Evolutionary conservation across 2,113 vertebrate species (phyloP).

Genomic region (Grallaria varia): DNA sequence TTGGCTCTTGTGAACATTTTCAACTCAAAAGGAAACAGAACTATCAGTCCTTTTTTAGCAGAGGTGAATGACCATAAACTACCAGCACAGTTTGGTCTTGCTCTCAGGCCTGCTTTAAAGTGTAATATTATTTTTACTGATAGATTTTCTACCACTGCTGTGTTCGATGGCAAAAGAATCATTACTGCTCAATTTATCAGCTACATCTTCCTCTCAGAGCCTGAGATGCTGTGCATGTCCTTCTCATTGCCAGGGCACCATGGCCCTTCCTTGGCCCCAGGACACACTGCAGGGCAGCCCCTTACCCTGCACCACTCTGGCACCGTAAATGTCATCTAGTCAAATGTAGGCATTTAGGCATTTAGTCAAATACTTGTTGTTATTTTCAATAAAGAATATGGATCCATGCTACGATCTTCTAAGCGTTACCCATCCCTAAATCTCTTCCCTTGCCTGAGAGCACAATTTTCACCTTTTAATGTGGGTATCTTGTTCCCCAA

Average conservation of each 20-base stretch:
- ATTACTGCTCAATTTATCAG: neutral
- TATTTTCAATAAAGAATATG: neutral
- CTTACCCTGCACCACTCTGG: neutral
- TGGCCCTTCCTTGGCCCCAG: no score
- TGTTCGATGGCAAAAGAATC: neutral
- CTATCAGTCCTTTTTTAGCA: neutral
- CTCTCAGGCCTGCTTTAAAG: neutral
- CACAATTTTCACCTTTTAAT: neutral
- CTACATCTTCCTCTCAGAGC: neutral
- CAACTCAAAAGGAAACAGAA: neutral
- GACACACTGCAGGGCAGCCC: neutral
- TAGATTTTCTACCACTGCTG: neutral
- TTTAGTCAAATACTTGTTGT: neutral
- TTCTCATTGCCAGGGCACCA: neutral
- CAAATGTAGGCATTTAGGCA: no score
- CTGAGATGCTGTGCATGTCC: neutral
- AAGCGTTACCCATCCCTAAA: neutral
- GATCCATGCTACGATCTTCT: neutral
- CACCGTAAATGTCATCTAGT: neutral
- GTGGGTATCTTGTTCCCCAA: neutral
- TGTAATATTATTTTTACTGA: neutral
- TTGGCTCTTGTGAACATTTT: neutral
- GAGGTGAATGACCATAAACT: neutral
- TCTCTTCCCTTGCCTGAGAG: neutral
- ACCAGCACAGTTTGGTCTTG: neutral